Evolutionary conservation across 2,888 invertebrate species (phyloP).

Genomic region (Drosophila barbarae): DNA sequence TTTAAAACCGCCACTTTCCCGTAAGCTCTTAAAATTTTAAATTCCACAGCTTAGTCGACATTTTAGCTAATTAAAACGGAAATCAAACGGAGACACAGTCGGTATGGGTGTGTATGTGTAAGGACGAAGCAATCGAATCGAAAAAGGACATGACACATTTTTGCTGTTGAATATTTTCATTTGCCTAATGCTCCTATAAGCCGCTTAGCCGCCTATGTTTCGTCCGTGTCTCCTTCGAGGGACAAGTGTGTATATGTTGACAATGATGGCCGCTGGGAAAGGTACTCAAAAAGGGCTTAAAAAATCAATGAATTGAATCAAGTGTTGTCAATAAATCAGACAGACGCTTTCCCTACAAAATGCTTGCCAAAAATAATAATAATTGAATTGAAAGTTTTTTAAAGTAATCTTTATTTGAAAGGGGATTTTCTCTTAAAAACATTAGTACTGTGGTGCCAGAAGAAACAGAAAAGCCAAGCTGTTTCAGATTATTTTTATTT

Average conservation of each 20-base stretch:
- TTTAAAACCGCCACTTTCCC: constrained; percentile 4
- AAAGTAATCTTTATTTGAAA: background rate
- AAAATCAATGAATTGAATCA: constrained; percentile 18
- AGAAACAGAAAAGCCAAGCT: background rate
- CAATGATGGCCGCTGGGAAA: constrained; percentile 38
- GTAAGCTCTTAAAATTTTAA: constrained; percentile 33
- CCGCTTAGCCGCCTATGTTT: constrained; percentile 53
- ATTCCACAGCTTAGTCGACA: constrained; percentile 47
- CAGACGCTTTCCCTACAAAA: background rate
- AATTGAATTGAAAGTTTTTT: background rate
- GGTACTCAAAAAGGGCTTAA: constrained; percentile 11
- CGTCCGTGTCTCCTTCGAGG: constrained; percentile 20
- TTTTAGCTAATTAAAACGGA: constrained; percentile 61
- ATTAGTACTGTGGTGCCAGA: background rate
- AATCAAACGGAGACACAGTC: constrained; percentile 4
- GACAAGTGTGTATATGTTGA: constrained; percentile 6
- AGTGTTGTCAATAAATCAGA: constrained; percentile 9
- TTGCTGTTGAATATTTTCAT: constrained; percentile 58
- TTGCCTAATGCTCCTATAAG: constrained; percentile 66
- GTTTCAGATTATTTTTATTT: constrained; percentile 6
- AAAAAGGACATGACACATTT: constrained; percentile 27
- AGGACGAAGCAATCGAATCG: constrained; percentile 35
- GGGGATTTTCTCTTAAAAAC: background rate
- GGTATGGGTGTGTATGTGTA: background rate
- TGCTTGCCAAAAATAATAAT: background rate